Evolutionary conservation across 2,113 vertebrate genomes (phyloP), one percentile per base, ranked within the genome.

Genomic region (Nothocercus julius): DNA sequence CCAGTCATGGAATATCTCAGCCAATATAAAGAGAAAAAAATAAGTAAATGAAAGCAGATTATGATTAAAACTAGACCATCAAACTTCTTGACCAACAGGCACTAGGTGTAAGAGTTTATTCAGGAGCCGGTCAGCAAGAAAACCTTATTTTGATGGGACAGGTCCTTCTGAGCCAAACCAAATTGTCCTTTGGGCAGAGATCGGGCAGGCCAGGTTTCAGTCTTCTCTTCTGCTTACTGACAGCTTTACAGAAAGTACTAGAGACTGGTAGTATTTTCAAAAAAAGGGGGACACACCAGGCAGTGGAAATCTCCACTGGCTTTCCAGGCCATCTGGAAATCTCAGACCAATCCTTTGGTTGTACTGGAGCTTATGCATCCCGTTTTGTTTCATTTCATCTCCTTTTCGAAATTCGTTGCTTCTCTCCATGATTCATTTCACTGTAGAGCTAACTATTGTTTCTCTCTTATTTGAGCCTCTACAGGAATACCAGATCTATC

Each of bases 41-140:
- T 15, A 75, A 87, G 49, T 77, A 89, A 88, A 88, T n/a, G 7
- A 88, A 85, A 93, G 63, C 24, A 64, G 45, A 64, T 88, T 95
- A 61, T 95, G 92, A 94, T 68, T 93, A 90, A 95, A 95, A 85
- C 22, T 44, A 86, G 61, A 83, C 61, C 83, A 86, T 80, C 61
- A 83, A 88, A 47, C 25, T 81, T 78, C 42, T 83, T 78, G 56
- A 87, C 70, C 80, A 79, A 85, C 14, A 85, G 76, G 45, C 54
- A 24, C n/a, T 87, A 70, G 32, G n/a, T 78, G 5, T 47, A 84
- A 80, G 63, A 75, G 51, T 93, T 81, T 87, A 54, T 75, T 88
- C 56, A 78, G 45, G 20, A 86, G 40, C 85, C 95, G 86, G 51
- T 78, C 84, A 56, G 69, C 80, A 95, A 74, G 73, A 67, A 77